Conservation (phyloP, 1,140 invertebrate species). For the Bombus waltoni region DNA sequence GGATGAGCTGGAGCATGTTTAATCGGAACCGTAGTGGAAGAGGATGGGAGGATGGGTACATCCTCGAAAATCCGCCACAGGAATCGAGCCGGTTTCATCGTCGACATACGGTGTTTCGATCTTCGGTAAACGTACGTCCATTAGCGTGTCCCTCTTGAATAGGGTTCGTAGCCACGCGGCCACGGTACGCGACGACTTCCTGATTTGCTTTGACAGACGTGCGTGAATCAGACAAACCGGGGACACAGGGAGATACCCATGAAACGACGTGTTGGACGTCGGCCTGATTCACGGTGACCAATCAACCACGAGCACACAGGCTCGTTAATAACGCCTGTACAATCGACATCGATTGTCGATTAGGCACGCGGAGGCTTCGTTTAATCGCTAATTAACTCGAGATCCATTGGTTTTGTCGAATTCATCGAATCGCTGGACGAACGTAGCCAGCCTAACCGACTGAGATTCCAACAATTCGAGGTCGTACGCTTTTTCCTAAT, state of each 20-base stretch:
- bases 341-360: slow-evolving; percentile 66
- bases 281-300: slow-evolving; percentile 64
- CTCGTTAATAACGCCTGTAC: slow-evolving; percentile 68
- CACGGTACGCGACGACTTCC: slow-evolving; percentile 51
- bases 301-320: slow-evolving; percentile 61
- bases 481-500: not conserved
- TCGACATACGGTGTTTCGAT: slow-evolving; percentile 47
- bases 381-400: slow-evolving; percentile 67
- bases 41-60: not conserved
- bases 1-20: not conserved
- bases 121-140: slow-evolving; percentile 41
- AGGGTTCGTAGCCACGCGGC: slow-evolving; percentile 24
- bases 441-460: not conserved
- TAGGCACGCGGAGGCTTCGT: slow-evolving; percentile 53
- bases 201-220: slow-evolving; percentile 69
- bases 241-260: slow-evolving; percentile 59
- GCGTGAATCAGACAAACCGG: slow-evolving; percentile 69
- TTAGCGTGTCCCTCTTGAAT: slow-evolving; percentile 44
- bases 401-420: slow-evolving; percentile 55
- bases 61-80: slow-evolving; percentile 42
- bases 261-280: slow-evolving; percentile 65
- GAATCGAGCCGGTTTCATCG: slow-evolving; percentile 41
- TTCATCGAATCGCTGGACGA: slow-evolving; percentile 37
- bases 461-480: not conserved
- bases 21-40: not conserved